A percentile compares a stretch with the other conserved stretches of the same genome.
Evolutionary conservation across 2,797 vertebrate genomes (phyloP).

Genomic region (Harpagifer antarcticus): DNA sequence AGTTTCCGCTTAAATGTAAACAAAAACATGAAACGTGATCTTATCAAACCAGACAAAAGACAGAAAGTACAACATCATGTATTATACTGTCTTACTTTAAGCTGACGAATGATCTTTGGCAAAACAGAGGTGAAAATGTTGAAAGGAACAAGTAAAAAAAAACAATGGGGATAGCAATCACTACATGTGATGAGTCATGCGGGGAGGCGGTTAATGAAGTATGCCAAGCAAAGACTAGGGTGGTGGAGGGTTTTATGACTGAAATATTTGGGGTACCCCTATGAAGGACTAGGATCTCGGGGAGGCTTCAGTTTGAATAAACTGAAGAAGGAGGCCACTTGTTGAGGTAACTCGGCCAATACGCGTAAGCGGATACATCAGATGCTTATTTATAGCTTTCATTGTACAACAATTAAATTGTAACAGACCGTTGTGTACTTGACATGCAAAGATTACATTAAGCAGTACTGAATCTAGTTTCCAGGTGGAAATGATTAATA

Average conservation of each 20-base stretch:
- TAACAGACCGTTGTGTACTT: neutral
- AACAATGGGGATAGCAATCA: neutral
- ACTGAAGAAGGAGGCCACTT: slow-evolving; percentile 95
- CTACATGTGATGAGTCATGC: slow-evolving; percentile 24
- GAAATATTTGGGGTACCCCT: slow-evolving; percentile 72
- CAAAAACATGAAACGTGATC: neutral
- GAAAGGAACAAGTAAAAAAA: neutral
- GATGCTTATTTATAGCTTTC: neutral
- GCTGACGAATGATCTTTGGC: neutral
- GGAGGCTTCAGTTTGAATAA: slow-evolving; percentile 92
- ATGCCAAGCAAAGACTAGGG: slow-evolving; percentile 12
- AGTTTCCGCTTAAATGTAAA: slow-evolving; percentile 26
- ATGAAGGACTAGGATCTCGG: slow-evolving; percentile 82
- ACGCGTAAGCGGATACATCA: too few relatives aligned
- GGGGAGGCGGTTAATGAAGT: neutral
- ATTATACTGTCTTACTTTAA: neutral
- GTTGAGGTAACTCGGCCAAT: slow-evolving; percentile 96
- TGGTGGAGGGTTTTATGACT: slow-evolving; percentile 19
- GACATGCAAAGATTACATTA: slow-evolving; percentile 3
- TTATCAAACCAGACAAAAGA: neutral
- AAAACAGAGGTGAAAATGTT: neutral
- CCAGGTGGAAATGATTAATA: slow-evolving; percentile 24
- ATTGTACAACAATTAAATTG: neutral
- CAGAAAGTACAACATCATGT: neutral
- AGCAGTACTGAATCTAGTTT: neutral